Base-by-base conservation (phyloP, 2,888 invertebrate species). In the Brachyopa scutellaris region DNA sequence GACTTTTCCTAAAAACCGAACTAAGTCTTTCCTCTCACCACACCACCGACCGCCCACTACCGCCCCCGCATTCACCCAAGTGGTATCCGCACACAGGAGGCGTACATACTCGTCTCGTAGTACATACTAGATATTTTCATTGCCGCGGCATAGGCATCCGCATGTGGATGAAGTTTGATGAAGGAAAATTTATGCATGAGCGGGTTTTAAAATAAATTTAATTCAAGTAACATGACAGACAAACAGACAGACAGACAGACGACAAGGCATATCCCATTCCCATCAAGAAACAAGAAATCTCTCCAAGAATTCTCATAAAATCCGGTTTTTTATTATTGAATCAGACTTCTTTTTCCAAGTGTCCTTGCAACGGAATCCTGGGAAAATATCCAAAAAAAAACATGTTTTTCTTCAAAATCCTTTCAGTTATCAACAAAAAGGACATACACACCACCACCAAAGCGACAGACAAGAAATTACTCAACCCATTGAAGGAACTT, bases 331-430 rank as follows among this genome's bases (percentile, higher is more conserved):
- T 2, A 7, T 33, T 38, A 7, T 33, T 38, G 8, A 9, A 0
- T n/a, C n/a, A n/a, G n/a, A 26, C 36, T 38, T 36, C 7, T 29
- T 31, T 11, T 0, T 53, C 2, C 1, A 26, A 36, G n/a, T 55
- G 36, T 29, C 53, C 45, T 31, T 26, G 11, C 31, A 2, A 0
- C 1, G 11, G 38, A 19, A 61, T 76, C 61, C 38, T 77, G 76
- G 45, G 70, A 77, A 62, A 62, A 55, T 8, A 29, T 23, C 7
- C n/a, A 53, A 31, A 31, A 53, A 64, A 55, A 57, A 59, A 73
- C 72, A 51, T 31, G 57, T 66, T 78, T 73, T 73, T 51, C 23
- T 33, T 45, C 1, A 49, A 40, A 78, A 64, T 53, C 29, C 7
- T n/a, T 57, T 0, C 11, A 62, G 38, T 47, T 21, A 23, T n/a